Evolutionary conservation across 2,797 vertebrate species (phyloP).

Genomic region (Siniperca undulata): DNA sequence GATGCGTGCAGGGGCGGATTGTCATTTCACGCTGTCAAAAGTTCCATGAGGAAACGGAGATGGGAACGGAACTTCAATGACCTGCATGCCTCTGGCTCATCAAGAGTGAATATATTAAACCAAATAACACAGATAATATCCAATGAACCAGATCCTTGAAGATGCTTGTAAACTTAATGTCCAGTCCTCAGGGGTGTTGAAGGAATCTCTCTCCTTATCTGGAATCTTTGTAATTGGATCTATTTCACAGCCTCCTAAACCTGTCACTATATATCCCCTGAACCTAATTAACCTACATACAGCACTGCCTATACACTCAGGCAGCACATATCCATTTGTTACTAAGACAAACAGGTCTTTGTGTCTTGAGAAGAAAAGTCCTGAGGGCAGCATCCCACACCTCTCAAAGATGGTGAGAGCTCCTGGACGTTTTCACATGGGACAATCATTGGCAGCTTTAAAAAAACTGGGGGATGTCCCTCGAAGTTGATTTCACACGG

Average conservation of each 20-base stretch:
- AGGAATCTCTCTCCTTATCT: constrained; percentile 47
- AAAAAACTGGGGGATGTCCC: constrained; percentile 60
- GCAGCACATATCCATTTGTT: constrained; percentile 31
- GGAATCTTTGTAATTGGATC: constrained; percentile 55
- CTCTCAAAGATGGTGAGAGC: constrained; percentile 61
- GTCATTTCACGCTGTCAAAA: constrained; percentile 84
- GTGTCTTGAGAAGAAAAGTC: constrained; percentile 47
- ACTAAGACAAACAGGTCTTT: constrained; percentile 65
- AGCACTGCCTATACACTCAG: constrained; percentile 3
- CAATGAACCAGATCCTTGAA: constrained; percentile 71
- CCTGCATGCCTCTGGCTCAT: constrained; percentile 79
- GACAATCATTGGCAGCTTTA: constrained; percentile 67
- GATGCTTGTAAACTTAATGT: constrained; percentile 77
- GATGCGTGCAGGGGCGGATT: constrained; percentile 82
- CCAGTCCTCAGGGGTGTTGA: constrained; percentile 62
- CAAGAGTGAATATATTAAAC: constrained; percentile 81
- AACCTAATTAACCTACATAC: constrained; percentile 60
- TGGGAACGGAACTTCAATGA: constrained; percentile 81
- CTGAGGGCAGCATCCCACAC: constrained; percentile 62
- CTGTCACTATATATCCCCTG: constrained; percentile 45
- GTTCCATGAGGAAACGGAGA: constrained; percentile 75
- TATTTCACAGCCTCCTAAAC: constrained; percentile 50
- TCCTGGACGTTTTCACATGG: constrained; percentile 73
- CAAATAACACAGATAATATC: constrained; percentile 72
- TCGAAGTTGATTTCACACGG: constrained; percentile 81